phyloP scores from a whole-genome alignment of 2,797 vertebrate species.

The Gymnoscopelus braueri region DNA sequence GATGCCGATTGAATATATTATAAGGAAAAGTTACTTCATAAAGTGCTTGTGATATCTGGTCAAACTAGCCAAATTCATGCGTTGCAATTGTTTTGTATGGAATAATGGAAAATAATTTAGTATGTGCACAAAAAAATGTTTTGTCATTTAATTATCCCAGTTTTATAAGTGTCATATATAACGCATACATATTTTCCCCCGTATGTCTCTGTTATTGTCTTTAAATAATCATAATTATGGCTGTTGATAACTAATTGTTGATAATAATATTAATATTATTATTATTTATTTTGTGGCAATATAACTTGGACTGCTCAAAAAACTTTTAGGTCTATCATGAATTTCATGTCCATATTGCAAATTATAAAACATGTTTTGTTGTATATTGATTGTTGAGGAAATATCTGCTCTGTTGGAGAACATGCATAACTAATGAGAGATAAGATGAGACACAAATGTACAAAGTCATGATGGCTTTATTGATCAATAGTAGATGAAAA shows the following conservation, averaged over 20 bases:
- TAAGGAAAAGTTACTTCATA: background rate
- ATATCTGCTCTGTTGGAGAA: background rate
- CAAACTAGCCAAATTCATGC: background rate
- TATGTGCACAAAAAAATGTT: no score
- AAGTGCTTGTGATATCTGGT: slow-evolving; percentile 6
- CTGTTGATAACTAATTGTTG: no score
- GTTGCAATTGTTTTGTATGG: background rate
- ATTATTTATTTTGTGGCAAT: background rate
- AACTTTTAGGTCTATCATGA: background rate
- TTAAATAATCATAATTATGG: no score
- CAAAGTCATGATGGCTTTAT: slow-evolving; percentile 78
- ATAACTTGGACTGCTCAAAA: background rate
- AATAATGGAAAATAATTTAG: no score
- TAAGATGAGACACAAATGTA: slow-evolving; percentile 57
- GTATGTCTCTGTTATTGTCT: no score
- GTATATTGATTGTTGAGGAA: slow-evolving; percentile 3
- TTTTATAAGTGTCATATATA: no score
- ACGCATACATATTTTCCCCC: no score
- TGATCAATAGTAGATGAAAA: slow-evolving; percentile 78
- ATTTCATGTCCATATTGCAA: background rate
- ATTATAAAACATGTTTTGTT: slow-evolving; percentile 1
- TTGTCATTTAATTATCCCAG: no score
- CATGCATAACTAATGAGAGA: slow-evolving; percentile 10
- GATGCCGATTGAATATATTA: no score
- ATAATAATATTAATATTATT: no score